A percentile compares a stretch with the other conserved stretches of the same genome.
phyloP scores from a whole-genome alignment of 2,888 invertebrate genomes.

The Galerucella nymphaeae region DNA sequence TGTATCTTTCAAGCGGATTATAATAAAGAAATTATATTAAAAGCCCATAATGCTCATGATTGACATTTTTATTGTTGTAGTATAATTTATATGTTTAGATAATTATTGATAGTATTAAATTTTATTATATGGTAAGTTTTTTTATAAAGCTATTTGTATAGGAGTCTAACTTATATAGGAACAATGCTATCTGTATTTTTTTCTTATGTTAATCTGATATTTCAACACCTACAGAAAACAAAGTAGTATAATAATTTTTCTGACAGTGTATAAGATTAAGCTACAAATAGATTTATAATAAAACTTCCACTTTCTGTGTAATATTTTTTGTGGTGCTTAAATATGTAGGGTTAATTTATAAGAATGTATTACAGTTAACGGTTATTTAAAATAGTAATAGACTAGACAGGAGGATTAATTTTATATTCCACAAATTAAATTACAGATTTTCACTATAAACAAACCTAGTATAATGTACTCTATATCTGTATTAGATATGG shows the following conservation, averaged over 20 bases:
- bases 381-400: neutral
- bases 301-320: neutral
- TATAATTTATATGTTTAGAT: neutral
- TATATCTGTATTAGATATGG: too few species aligned
- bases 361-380: neutral
- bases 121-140: neutral
- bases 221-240: too few species aligned
- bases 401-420: neutral
- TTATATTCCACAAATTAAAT: neutral
- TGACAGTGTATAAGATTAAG: neutral
- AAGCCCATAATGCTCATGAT: neutral
- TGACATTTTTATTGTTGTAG: neutral
- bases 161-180: neutral
- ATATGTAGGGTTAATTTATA: neutral
- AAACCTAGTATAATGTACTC: too few species aligned
- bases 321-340: conserved; percentile 5
- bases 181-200: neutral
- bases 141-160: neutral
- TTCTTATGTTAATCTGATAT: too few species aligned
- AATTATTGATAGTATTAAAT: neutral
- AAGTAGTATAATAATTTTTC: neutral
- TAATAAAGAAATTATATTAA: neutral
- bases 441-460: too few species aligned
- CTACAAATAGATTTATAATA: neutral
- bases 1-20: neutral